Percentiles rank a stretch among this genome's conserved stretches.
These are phyloP conservation scores for Melipona bicolor DNA, from an alignment of 2,888 invertebrate genomes.

Conservation along the genomic window DNA sequence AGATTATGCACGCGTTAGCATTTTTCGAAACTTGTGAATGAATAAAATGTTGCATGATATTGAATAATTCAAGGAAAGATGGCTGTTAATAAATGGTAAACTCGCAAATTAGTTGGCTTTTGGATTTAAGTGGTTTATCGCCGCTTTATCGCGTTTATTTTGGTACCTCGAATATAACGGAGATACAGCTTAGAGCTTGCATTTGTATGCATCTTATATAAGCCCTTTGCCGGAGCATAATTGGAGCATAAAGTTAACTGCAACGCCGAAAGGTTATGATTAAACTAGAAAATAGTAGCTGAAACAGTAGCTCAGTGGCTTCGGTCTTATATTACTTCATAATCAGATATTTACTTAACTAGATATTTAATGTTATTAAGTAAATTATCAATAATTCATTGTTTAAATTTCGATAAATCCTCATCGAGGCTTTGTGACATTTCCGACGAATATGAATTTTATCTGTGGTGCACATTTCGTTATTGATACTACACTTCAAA, in stretches of 20 bases:
- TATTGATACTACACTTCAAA: no score
- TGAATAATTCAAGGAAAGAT: not conserved
- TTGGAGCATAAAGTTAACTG: constrained; percentile 7
- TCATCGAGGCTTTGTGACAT: no score
- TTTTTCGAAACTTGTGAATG: no score
- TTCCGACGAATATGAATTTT: no score
- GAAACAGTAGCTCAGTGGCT: not conserved
- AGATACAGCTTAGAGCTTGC: not conserved
- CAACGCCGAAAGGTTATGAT: not conserved
- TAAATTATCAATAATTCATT: no score
- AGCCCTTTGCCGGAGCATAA: constrained; percentile 4
- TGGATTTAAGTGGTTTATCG: not conserved
- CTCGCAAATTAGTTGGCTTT: not conserved
- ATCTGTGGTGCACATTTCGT: no score
- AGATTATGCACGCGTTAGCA: no score
- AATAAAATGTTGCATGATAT: no score
- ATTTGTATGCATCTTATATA: not conserved
- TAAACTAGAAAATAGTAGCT: not conserved
- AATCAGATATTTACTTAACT: not conserved
- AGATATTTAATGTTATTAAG: no score
- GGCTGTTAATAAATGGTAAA: no score
- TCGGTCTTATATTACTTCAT: no score
- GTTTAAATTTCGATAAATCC: no score
- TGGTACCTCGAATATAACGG: not conserved
- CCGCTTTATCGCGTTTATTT: not conserved